Evolutionary conservation across 1,140 invertebrate species (phyloP), one percentile per base, ranked within the genome.

Genomic region (Ceratina calcarata): DNA sequence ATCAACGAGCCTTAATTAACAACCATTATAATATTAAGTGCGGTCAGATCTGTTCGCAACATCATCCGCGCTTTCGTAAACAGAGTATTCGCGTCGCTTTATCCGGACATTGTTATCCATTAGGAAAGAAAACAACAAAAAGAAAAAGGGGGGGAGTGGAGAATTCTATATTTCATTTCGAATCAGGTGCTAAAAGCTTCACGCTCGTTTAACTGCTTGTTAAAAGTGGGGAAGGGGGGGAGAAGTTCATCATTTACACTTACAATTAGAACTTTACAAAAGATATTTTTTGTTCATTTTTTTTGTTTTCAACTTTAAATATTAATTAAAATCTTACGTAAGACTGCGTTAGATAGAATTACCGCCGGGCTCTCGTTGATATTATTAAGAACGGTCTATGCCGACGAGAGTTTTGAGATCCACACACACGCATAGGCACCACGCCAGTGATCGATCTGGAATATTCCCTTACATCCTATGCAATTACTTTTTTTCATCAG

Each of bases 11-110:
- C 88, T 89, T 87, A 78, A 68, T 89, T 79, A 91, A 90, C 89
- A 91, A 90, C 84, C 80, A 88, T 90, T 87, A 88, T 88, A 90
- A 84, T 86, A 89, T 90, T 86, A 88, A 74, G 78, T 84, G 78
- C 81, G 83, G 73, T 87, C 83, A 78, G 77, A 83, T 86, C 73
- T 84, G 85, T 81, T n/a, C 79, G 67, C 53, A 86, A 86, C 83
- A 83, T 85, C 64, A 51, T 79, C 65, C 74, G 81, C 67, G 53
- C 49, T 80, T 65, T 45, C 37, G 69, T 20, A 66, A 73, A 67
- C 66, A 78, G 76, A 85, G 60, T 73, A 78, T 86, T 73, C 79
- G 27, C 71, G 53, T 58, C 58, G 57, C 32, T 13, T 77, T 78
- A n/a, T 83, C 57, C 65, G 75, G 57, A 53, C 72, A 81, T 83